Evolutionary conservation across 2,113 vertebrate species (phyloP).

Genomic region (Heterochromis multidens): DNA sequence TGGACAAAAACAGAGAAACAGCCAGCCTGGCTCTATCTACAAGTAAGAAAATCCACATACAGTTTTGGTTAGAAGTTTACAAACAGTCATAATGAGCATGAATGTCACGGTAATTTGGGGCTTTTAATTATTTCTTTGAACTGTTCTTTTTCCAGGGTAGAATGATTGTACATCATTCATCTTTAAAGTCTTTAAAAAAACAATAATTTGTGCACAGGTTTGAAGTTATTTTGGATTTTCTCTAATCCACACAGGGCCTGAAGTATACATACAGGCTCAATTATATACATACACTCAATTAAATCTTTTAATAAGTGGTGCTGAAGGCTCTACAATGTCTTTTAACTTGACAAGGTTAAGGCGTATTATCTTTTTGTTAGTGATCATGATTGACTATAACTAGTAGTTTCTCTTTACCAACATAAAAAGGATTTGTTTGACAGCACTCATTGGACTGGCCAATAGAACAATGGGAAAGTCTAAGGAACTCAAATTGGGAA

Average conservation of each 20-base stretch:
- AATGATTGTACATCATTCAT: neutral
- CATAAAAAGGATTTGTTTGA: too few relatives aligned
- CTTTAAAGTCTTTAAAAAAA: neutral
- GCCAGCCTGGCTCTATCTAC: neutral
- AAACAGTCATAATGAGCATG: neutral
- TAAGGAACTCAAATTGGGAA: too few relatives aligned
- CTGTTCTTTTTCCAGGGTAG: neutral
- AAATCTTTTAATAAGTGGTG: too few relatives aligned
- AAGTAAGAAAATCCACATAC: neutral
- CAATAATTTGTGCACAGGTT: neutral
- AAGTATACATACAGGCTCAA: neutral
- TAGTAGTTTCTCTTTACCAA: too few relatives aligned
- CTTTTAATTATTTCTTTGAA: too few relatives aligned
- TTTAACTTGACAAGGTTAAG: too few relatives aligned
- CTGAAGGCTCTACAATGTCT: too few relatives aligned
- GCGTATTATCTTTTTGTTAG: too few relatives aligned
- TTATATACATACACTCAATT: neutral
- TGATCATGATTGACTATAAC: too few relatives aligned
- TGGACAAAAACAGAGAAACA: neutral
- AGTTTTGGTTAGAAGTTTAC: neutral
- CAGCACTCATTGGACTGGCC: too few relatives aligned
- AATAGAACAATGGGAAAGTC: too few relatives aligned
- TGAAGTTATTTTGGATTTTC: neutral
- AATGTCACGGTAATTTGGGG: too few relatives aligned
- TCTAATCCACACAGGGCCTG: neutral